Evolutionary conservation across 2,113 vertebrate species (phyloP).

Genomic region (Narcine bancroftii): DNA sequence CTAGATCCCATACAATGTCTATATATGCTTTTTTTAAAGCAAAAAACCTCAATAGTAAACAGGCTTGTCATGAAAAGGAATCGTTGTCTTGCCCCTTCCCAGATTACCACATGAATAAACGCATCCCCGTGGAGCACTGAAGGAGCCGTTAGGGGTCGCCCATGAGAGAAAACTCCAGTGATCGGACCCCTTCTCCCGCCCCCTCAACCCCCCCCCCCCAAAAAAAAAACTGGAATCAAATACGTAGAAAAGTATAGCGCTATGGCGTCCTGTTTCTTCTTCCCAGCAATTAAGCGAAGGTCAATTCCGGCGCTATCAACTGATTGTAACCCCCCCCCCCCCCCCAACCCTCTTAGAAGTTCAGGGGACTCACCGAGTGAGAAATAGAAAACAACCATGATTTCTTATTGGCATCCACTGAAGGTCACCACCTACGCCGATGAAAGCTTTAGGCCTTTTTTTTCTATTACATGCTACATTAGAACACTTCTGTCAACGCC

Average conservation of each 20-base stretch:
- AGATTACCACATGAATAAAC: background rate
- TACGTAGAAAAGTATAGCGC: background rate
- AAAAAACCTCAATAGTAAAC: background rate
- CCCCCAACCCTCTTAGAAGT: background rate
- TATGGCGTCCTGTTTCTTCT: constrained; percentile 25
- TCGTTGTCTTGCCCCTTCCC: constrained; percentile 6
- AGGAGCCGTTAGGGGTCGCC: constrained; percentile 1
- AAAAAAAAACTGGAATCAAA: background rate
- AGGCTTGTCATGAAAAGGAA: background rate
- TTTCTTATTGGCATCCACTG: constrained; percentile 29
- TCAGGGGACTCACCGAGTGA: constrained; percentile 30
- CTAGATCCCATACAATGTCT: no score
- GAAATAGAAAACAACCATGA: constrained; percentile 28
- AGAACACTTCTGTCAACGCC: constrained; percentile 28
- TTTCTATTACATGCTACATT: constrained; percentile 31
- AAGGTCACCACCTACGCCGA: constrained; percentile 26
- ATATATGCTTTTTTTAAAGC: no score
- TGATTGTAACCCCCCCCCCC: background rate
- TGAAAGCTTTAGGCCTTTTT: constrained; percentile 6
- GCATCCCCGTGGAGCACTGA: background rate
- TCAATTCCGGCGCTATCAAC: background rate
- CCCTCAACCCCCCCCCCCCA: background rate
- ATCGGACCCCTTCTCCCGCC: background rate
- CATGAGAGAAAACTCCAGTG: background rate
- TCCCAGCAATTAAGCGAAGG: constrained; percentile 17